Conservation (phyloP, 2,113 vertebrate genomes). For the Hippotragus niger region DNA sequence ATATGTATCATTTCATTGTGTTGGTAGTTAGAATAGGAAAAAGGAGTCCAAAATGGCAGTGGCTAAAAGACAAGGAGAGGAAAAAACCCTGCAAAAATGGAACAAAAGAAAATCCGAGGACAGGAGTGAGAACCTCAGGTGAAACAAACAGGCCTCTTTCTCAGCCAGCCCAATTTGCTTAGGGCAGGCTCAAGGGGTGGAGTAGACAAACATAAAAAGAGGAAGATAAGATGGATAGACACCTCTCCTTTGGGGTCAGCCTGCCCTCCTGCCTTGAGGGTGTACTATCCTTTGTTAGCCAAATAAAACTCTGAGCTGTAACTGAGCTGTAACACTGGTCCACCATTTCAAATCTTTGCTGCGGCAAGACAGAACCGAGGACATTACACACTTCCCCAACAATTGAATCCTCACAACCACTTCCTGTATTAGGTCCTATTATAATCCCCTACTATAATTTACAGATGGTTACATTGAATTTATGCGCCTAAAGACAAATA, state of each 20-base stretch:
- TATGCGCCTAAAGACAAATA: background rate
- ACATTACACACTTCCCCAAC: background rate
- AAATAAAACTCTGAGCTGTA: background rate
- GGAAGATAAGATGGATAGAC: background rate
- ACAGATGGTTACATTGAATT: background rate
- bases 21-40: background rate
- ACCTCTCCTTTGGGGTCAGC: background rate
- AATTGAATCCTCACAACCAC: background rate
- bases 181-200: background rate
- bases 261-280: background rate
- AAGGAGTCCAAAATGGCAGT: background rate
- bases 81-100: background rate
- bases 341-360: background rate
- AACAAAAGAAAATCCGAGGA: background rate
- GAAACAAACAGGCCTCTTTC: background rate
- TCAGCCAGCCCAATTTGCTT: background rate
- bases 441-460: background rate
- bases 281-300: background rate
- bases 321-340: background rate
- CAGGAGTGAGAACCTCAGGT: background rate
- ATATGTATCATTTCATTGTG: background rate
- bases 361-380: background rate
- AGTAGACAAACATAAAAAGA: background rate
- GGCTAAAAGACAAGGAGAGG: background rate
- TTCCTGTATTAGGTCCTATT: background rate